Evolutionary conservation across 2,113 vertebrate genomes (phyloP).

Genomic region (Microcebus tavaratra): DNA sequence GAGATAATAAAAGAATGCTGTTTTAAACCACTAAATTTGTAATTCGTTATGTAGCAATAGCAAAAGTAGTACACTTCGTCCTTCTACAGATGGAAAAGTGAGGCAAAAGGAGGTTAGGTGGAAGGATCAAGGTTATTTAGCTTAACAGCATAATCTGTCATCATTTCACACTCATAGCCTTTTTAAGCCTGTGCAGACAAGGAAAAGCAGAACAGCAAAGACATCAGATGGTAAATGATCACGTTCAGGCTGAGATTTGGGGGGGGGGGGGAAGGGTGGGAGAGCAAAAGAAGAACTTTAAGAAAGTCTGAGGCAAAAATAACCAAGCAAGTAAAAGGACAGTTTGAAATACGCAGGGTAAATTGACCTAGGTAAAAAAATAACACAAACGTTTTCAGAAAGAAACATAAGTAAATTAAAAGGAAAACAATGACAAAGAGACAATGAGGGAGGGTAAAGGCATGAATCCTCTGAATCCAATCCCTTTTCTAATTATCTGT

Average conservation of each 20-base stretch:
- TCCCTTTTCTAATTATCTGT: neutral
- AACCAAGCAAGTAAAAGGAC: neutral
- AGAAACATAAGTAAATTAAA: neutral
- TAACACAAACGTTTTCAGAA: slow-evolving; percentile 28
- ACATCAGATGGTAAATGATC: neutral
- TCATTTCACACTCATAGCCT: neutral
- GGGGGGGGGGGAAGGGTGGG: no score
- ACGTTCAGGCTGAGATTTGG: neutral
- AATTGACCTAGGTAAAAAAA: neutral
- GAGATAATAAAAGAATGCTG: neutral
- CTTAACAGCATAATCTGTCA: neutral
- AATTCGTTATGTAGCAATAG: neutral
- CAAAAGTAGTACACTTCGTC: neutral
- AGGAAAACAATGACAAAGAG: neutral
- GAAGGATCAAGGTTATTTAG: neutral
- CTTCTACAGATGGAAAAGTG: neutral
- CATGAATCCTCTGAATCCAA: neutral
- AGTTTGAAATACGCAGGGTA: neutral
- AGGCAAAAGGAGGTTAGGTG: neutral
- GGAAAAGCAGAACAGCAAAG: neutral
- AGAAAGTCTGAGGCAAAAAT: neutral
- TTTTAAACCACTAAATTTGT: neutral
- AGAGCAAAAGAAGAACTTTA: neutral
- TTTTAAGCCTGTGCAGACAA: neutral
- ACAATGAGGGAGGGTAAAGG: neutral